A percentile compares a stretch with the other conserved stretches of the same genome.
Conservation (phyloP, 2,888 invertebrate species). For the Sinodicranocentrus sp. region DNA sequence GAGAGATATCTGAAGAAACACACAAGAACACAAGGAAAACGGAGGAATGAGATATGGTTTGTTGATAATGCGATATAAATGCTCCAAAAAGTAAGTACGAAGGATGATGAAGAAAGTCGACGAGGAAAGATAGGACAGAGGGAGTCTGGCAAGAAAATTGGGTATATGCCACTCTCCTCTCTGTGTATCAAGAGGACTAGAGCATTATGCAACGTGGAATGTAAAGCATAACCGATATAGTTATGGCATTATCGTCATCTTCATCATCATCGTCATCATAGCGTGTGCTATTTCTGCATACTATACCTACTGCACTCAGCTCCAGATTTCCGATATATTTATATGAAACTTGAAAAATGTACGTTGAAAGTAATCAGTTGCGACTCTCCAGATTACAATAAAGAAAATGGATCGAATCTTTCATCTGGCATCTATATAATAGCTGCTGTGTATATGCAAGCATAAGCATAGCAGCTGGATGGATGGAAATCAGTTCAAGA, state of each 20-base stretch:
- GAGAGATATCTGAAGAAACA: conserved; percentile 31
- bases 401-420: conserved; percentile 69
- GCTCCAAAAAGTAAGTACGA: conserved; percentile 60
- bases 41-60: conserved; percentile 67
- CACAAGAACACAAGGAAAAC: conserved; percentile 52
- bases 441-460: conserved; percentile 27
- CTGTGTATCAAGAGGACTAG: conserved; percentile 5
- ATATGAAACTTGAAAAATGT: conserved; percentile 6
- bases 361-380: conserved; percentile 61
- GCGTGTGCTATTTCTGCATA: no score
- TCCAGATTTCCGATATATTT: conserved; percentile 1
- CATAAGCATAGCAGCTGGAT: conserved; percentile 46
- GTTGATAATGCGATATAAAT: conserved; percentile 67
- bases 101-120: conserved; percentile 63
- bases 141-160: neutral
- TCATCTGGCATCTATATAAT: no score
- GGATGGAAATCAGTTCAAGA: conserved; percentile 61
- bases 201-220: conserved; percentile 35
- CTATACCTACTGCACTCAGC: no score
- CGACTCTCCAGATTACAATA: conserved; percentile 66
- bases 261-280: conserved; percentile 48
- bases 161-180: neutral
- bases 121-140: neutral
- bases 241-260: conserved; percentile 64
- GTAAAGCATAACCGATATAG: conserved; percentile 62